Conservation (phyloP, 1,140 invertebrate genomes). For the Cheumatopsyche charites region DNA sequence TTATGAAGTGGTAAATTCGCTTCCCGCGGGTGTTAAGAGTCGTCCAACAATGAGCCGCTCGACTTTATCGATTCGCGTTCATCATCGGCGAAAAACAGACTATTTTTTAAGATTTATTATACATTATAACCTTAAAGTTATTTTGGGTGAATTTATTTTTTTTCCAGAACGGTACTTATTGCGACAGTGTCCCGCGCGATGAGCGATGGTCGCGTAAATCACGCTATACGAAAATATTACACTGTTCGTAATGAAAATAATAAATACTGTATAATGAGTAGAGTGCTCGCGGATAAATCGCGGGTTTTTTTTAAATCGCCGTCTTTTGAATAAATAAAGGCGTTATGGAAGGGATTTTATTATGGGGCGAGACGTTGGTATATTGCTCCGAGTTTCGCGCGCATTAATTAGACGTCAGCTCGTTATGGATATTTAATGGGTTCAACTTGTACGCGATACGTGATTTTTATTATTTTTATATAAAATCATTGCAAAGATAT, state of each 20-base stretch:
- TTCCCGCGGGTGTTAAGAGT: not conserved
- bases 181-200: not conserved
- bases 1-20: constrained; percentile 24
- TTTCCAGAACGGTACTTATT: too few relatives aligned
- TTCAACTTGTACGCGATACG: not conserved
- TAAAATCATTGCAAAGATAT: too few relatives aligned
- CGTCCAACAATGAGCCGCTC: not conserved
- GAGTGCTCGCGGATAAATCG: constrained; percentile 14
- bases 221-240: too few relatives aligned
- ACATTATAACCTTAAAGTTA: too few relatives aligned
- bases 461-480: too few relatives aligned
- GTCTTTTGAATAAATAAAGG: constrained; percentile 31
- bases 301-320: too few relatives aligned
- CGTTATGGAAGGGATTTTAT: constrained; percentile 35
- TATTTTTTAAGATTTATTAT: not conserved
- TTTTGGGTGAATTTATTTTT: too few relatives aligned
- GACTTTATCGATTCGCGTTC: not conserved
- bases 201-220: not conserved
- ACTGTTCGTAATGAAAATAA: too few relatives aligned
- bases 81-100: not conserved
- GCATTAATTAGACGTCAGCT: constrained; percentile 34
- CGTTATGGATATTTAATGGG: constrained; percentile 1
- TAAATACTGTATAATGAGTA: too few relatives aligned
- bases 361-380: constrained; percentile 31
- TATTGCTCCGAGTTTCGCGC: constrained; percentile 26